phyloP scores from a whole-genome alignment of 1,140 invertebrate genomes.

The Reticulitermes speratus region DNA sequence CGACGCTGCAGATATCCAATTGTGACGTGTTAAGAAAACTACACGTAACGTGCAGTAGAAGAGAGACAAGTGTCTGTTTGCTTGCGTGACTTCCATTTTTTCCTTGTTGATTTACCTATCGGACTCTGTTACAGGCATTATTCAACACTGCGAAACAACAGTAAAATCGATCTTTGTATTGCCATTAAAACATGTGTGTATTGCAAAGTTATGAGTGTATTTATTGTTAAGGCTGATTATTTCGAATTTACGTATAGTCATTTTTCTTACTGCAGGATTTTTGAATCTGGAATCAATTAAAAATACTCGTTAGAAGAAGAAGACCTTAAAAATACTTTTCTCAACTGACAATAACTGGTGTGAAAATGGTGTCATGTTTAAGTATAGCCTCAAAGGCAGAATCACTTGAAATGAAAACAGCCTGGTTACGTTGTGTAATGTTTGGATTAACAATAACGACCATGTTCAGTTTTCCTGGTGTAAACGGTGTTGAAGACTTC shows the following conservation, averaged over 20 bases:
- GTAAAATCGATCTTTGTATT: background rate
- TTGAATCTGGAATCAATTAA: no score
- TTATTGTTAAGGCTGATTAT: background rate
- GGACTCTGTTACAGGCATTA: background rate
- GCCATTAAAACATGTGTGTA: background rate
- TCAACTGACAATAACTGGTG: background rate
- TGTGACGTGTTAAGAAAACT: background rate
- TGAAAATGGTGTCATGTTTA: background rate
- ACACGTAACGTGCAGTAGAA: background rate
- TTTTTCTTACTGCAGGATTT: background rate
- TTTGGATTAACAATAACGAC: background rate
- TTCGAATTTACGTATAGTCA: background rate
- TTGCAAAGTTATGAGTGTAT: background rate
- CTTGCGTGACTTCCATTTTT: background rate
- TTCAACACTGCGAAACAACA: background rate
- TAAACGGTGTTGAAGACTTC: conserved; percentile 39
- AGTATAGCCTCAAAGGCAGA: background rate
- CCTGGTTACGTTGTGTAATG: background rate
- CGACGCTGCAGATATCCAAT: background rate
- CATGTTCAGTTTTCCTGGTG: background rate
- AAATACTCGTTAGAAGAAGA: no score
- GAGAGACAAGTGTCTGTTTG: background rate
- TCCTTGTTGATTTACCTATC: background rate
- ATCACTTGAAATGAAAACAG: background rate
- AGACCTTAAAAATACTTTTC: background rate